Base-by-base conservation (phyloP, 1,140 invertebrate species). In the Danaus plexippus region DNA sequence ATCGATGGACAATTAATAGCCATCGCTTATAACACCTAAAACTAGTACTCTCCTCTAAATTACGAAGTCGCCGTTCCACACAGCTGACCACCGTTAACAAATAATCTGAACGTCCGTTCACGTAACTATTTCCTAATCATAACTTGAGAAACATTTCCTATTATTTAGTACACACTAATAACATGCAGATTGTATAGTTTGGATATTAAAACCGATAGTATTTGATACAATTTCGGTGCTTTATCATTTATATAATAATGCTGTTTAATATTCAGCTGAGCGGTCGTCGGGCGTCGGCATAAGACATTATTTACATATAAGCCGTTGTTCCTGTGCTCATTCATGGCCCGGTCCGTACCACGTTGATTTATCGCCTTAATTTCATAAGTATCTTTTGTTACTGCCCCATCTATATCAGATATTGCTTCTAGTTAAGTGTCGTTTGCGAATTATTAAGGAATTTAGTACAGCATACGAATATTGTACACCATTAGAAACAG, bases 381-480 rank as follows among this genome's bases (percentile, higher is more conserved):
- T 84, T 86, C 78, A 80, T 83, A 85, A 84, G 79, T 81, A 80
- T 81, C 79, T 84, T 82, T 84, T 82, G 79, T 84, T 83, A 73
- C 68, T 63, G 69, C 61, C 64, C 66, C 71, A 65, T 78, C 73
- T 80, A 77, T 78, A 77, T 80, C 67, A 80, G 71, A 75, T 61
- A 61, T 61, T 61, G 59, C 59, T 48, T 22, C 59, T 54, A 61
- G 59, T 61, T 61, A 57, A 61, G 57, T 61, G 57, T 61, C 59
- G 22, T 61, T 32, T 32, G 22, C 22, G 22, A 32, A 32, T 32
- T 32, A 32, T 32, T 5, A 32, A 32, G 22, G 22, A 32, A 32
- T 32, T 32, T 32, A 2, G 22, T 32, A 32, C 22, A 32, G 22
- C 4, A 32, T 32, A 32, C 7, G 22, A 32, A 32, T 4, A 32